These are phyloP conservation scores for Perodicticus potto DNA, from an alignment of 2,797 vertebrate species.

Conservation along the genomic window DNA sequence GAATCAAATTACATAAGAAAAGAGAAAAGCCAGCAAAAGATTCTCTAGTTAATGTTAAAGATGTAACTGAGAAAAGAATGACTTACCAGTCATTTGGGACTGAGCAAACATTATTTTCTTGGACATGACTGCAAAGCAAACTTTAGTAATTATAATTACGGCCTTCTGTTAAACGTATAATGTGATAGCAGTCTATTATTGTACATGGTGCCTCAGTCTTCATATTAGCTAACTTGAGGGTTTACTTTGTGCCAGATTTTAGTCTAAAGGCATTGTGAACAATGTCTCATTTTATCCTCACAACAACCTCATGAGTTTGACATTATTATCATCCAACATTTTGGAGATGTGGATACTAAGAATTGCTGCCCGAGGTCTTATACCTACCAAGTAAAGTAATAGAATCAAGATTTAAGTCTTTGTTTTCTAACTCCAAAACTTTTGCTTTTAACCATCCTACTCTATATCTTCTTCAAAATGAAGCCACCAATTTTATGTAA, in stretches of 20 bases:
- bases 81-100: not conserved
- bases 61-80: not conserved
- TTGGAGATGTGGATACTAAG: not conserved
- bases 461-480: not conserved
- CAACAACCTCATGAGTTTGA: not conserved
- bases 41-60: not conserved
- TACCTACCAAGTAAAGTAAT: not conserved
- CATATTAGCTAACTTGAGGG: not conserved
- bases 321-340: not conserved
- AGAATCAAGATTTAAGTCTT: not conserved
- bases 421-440: not conserved
- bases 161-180: not conserved
- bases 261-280: not conserved
- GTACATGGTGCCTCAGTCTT: not conserved
- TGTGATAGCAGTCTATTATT: not conserved
- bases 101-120: not conserved
- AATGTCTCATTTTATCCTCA: not conserved
- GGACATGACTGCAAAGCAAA: not conserved
- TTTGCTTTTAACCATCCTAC: not conserved
- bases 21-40: not conserved
- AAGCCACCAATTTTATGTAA: not conserved
- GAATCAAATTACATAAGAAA: not conserved
- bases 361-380: not conserved
- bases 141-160: not conserved
- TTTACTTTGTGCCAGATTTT: not conserved